Conservation (phyloP, 2,113 vertebrate species). For the Gobiocypris rarus region DNA sequence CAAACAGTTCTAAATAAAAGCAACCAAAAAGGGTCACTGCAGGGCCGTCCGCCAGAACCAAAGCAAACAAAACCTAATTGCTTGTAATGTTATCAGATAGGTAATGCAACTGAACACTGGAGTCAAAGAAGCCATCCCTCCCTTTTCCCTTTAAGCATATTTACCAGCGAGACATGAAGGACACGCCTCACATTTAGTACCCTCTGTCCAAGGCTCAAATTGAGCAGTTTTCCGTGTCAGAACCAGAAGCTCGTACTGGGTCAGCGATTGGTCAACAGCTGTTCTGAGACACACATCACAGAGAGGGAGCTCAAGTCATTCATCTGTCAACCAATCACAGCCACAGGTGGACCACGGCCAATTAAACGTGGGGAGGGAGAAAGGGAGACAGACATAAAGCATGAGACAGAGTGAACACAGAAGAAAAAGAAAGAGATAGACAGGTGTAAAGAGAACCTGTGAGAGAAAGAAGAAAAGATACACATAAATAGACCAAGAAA, state of each 20-base stretch:
- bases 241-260: not conserved
- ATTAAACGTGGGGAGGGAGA: not conserved
- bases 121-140: constrained; percentile 3
- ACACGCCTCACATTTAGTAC: not conserved
- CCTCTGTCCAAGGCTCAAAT: not conserved
- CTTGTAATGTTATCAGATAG: constrained; percentile 5
- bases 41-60: not conserved
- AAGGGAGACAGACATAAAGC: constrained; percentile 8
- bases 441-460: constrained; percentile 23
- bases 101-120: constrained; percentile 23
- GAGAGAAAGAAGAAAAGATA: constrained; percentile 7
- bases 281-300: constrained; percentile 25
- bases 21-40: constrained; percentile 14
- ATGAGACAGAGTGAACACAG: not conserved
- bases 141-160: not conserved
- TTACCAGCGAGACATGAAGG: constrained; percentile 18
- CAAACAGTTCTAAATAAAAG: constrained; percentile 34
- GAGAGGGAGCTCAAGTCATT: constrained; percentile 16
- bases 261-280: constrained; percentile 46
- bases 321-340: constrained; percentile 51
- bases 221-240: constrained; percentile 6
- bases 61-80: constrained; percentile 26
- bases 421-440: constrained; percentile 5
- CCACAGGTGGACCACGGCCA: constrained; percentile 5
- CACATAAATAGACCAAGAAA: constrained; percentile 20